Percentiles rank a stretch among this genome's conserved stretches.
Conservation (phyloP, 2,888 invertebrate species). For the Lampropteryx suffumata region DNA sequence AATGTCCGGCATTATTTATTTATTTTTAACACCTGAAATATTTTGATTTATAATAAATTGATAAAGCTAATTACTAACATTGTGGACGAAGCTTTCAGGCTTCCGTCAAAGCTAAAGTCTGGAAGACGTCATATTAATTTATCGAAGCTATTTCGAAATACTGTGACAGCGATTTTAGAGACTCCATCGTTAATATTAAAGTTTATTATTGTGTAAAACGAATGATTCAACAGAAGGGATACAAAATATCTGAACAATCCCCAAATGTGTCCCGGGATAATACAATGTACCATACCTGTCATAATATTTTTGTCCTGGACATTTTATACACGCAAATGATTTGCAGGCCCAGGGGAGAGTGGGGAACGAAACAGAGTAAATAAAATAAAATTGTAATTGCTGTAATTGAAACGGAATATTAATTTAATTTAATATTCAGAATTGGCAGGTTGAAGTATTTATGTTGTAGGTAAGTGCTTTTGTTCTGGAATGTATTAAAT, state of each 20-base stretch:
- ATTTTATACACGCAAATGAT: slow-evolving; percentile 51
- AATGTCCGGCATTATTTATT: too few species aligned
- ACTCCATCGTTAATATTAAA: slow-evolving; percentile 19
- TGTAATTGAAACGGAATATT: slow-evolving; percentile 47
- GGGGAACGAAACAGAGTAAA: slow-evolving; percentile 35
- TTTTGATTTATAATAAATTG: too few species aligned
- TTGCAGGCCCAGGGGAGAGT: slow-evolving; percentile 49
- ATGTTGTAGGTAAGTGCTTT: slow-evolving; percentile 3
- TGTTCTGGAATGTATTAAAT: slow-evolving; percentile 4
- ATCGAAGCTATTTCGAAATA: too few species aligned
- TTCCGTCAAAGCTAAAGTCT: too few species aligned
- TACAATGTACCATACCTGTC: slow-evolving; percentile 51
- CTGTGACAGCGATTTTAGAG: background rate
- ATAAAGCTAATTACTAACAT: too few species aligned
- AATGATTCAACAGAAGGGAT: slow-evolving; percentile 30
- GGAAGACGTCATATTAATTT: too few species aligned
- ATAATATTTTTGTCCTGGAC: slow-evolving; percentile 60
- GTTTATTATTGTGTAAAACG: slow-evolving; percentile 26
- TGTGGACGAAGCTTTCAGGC: too few species aligned
- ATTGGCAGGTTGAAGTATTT: slow-evolving; percentile 23
- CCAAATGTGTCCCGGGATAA: slow-evolving; percentile 53
- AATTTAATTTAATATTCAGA: slow-evolving; percentile 36
- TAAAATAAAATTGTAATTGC: slow-evolving; percentile 57
- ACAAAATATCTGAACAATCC: slow-evolving; percentile 42
- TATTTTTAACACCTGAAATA: too few species aligned